Evolutionary conservation across 2,888 invertebrate species (phyloP).

Genomic region (Pandemis corylana): DNA sequence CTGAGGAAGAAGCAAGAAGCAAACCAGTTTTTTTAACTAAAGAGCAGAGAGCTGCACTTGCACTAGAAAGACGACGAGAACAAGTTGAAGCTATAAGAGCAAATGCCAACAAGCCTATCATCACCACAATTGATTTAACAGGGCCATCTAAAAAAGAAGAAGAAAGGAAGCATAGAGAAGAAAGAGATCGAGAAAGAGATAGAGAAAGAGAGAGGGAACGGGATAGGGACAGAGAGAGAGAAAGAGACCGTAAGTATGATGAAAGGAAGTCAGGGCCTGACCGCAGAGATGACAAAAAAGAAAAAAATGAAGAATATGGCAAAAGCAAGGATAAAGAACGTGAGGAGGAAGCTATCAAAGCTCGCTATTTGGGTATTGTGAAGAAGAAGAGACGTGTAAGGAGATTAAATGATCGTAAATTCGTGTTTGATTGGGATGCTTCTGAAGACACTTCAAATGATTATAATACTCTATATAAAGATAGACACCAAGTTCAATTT

Average conservation of each 20-base stretch:
- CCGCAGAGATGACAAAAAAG: conserved; percentile 78
- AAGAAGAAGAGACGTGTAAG: conserved; percentile 97
- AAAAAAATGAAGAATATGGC: conserved; percentile 80
- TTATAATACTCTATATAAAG: conserved; percentile 98
- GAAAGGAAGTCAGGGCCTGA: conserved; percentile 81
- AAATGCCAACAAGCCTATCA: conserved; percentile 81
- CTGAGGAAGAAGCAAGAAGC: conserved; percentile 96
- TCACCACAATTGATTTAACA: conserved; percentile 77
- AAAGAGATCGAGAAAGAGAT: conserved; percentile 75
- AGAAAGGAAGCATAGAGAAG: conserved; percentile 72
- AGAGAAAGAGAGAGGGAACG: conserved; percentile 84
- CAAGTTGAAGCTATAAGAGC: conserved; percentile 93
- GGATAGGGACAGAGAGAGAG: conserved; percentile 86
- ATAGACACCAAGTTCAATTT: conserved; percentile 98
- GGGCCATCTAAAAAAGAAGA: conserved; percentile 82
- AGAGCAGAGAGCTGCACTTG: conserved; percentile 96
- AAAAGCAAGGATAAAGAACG: conserved; percentile 94
- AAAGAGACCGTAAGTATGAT: conserved; percentile 77
- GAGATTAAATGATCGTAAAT: conserved; percentile 98
- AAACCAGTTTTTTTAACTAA: conserved; percentile 99
- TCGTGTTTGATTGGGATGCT: conserved; percentile 99
- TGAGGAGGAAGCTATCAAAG: conserved; percentile 97
- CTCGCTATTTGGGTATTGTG: conserved; percentile 96
- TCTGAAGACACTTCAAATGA: conserved; percentile 99
- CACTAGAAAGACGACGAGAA: conserved; percentile 94